These are phyloP conservation scores for Mycalesis mineus DNA, from an alignment of 2,888 invertebrate species.

Conservation along the genomic window DNA sequence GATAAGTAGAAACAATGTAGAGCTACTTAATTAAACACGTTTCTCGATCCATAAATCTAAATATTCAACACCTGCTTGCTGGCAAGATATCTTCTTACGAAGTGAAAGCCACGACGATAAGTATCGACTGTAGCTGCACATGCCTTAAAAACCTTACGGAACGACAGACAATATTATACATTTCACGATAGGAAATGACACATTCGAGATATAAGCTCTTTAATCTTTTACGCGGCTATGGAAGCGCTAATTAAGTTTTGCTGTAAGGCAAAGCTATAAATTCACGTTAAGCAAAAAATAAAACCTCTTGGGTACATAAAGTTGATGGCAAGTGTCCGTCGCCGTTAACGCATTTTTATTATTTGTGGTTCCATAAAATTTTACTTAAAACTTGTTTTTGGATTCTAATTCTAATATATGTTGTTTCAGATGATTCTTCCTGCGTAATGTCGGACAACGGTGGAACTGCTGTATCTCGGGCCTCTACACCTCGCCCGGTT, in stretches of 20 bases:
- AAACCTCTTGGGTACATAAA: not conserved
- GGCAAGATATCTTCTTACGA: constrained; percentile 36
- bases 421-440: constrained; percentile 55
- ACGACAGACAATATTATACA: constrained; percentile 12
- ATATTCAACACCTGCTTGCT: constrained; percentile 50
- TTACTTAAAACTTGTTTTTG: not conserved
- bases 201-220: constrained; percentile 13
- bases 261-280: constrained; percentile 6
- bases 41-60: constrained; percentile 71
- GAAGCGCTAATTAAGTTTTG: constrained; percentile 13
- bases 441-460: constrained; percentile 71
- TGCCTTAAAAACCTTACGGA: constrained; percentile 30
- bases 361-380: not conserved
- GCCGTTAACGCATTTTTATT: constrained; percentile 2
- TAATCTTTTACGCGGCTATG: constrained; percentile 11
- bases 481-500: constrained; percentile 70
- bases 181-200: constrained; percentile 16
- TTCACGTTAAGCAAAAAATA: not conserved
- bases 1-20: constrained; percentile 51
- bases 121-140: constrained; percentile 36
- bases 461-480: constrained; percentile 67
- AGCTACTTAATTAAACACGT: constrained; percentile 68
- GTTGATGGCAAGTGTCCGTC: not conserved
- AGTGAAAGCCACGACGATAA: constrained; percentile 54
- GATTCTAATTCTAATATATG: not conserved